Percentiles rank a stretch among this genome's conserved stretches.
Evolutionary conservation across 92 coral and sea anemone species (phyloP).

Genomic region (Palythoa caribaeorum): DNA sequence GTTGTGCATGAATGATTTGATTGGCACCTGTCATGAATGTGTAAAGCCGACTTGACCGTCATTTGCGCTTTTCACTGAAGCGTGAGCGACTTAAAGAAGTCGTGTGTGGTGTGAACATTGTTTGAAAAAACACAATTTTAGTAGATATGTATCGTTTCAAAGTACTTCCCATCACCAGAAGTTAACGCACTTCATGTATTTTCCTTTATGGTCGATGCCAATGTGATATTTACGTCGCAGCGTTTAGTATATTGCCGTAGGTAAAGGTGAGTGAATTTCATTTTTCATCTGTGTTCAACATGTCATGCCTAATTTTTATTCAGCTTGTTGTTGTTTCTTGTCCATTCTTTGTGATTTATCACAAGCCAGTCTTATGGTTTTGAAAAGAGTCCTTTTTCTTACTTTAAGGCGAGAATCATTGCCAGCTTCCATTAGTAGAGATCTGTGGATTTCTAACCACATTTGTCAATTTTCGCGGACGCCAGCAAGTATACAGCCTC

Average conservation of each 20-base stretch:
- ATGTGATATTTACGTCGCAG: slow-evolving; percentile 5
- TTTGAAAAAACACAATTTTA: neutral
- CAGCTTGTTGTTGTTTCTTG: neutral
- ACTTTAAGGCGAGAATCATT: neutral
- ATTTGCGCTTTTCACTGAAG: slow-evolving; percentile 15
- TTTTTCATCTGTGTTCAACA: neutral
- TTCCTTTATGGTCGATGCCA: neutral
- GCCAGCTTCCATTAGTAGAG: neutral
- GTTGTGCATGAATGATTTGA: neutral
- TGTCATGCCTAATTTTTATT: neutral
- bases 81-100: slow-evolving; percentile 10
- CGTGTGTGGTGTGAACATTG: slow-evolving; percentile 13
- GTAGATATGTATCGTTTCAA: neutral
- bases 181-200: neutral
- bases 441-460: neutral
- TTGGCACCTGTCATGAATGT: slow-evolving; percentile 41
- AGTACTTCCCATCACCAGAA: neutral
- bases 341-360: neutral
- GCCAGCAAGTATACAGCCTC: neutral
- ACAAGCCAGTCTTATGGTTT: neutral
- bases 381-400: neutral
- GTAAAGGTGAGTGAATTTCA: neutral
- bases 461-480: neutral
- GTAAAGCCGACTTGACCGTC: slow-evolving; percentile 16
- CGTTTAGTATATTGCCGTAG: slow-evolving; percentile 3